Percentiles rank a stretch among this genome's conserved stretches.
phyloP scores from a whole-genome alignment of 2,113 vertebrate genomes.

The Bettongia penicillata region DNA sequence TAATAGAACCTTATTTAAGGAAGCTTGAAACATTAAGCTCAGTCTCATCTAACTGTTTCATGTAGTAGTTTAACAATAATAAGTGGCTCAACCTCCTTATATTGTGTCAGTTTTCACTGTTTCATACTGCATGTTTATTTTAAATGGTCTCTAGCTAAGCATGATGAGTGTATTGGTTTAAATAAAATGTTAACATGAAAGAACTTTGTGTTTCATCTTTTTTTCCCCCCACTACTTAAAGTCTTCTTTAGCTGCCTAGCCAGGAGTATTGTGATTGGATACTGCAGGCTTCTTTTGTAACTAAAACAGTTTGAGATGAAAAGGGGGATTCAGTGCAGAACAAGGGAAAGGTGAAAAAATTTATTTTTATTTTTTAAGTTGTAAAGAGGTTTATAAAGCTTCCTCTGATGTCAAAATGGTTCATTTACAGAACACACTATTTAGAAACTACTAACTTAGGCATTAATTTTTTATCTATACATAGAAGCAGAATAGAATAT shows the following conservation, averaged over 20 bases:
- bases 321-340: not conserved
- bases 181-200: constrained; percentile 85
- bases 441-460: not conserved
- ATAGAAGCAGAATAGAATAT: not conserved
- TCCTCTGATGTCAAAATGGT: not conserved
- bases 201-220: constrained; percentile 47
- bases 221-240: constrained; percentile 4
- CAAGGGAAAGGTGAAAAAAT: not conserved
- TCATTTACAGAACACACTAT: constrained; percentile 15
- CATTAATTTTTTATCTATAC: not conserved
- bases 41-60: constrained; percentile 73
- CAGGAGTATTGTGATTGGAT: not conserved
- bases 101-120: constrained; percentile 81
- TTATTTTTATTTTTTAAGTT: not conserved
- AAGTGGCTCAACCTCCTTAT: constrained; percentile 74
- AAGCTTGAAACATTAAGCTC: constrained; percentile 72
- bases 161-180: constrained; percentile 80
- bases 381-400: not conserved
- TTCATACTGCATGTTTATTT: constrained; percentile 86
- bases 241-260: not conserved
- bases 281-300: constrained; percentile 27
- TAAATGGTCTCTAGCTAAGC: constrained; percentile 85
- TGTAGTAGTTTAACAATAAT: constrained; percentile 63
- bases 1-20: constrained; percentile 63
- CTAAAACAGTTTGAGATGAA: constrained; percentile 27